phyloP scores from a whole-genome alignment of 2,113 vertebrate species.

The Morone saxatilis region DNA sequence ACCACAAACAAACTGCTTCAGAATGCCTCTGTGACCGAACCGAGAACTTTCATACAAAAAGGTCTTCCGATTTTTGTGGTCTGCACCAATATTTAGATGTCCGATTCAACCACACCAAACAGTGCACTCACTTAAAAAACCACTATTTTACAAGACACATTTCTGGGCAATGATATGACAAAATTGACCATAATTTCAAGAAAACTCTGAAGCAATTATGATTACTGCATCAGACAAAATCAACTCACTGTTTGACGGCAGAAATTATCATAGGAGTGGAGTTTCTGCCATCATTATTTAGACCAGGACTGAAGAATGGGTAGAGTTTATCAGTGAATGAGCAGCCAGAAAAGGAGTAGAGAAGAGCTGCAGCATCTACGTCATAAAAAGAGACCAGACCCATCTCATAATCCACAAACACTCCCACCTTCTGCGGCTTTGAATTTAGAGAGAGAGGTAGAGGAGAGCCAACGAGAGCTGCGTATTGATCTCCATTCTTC shows the following conservation, averaged over 20 bases:
- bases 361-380: not conserved
- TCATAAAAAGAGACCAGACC: constrained; percentile 8
- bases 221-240: not conserved
- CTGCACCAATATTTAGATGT: too few species aligned
- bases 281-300: not conserved
- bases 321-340: not conserved
- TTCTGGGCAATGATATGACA: too few species aligned
- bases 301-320: constrained; percentile 7
- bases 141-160: not conserved
- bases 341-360: constrained; percentile 7
- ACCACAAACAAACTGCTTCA: not conserved
- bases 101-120: not conserved
- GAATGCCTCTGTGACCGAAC: not conserved
- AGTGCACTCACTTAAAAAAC: not conserved
- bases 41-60: not conserved
- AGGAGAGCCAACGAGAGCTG: constrained; percentile 12
- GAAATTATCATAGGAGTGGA: not conserved
- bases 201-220: not conserved
- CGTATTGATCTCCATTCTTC: constrained; percentile 5
- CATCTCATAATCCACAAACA: constrained; percentile 8
- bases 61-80: too few species aligned
- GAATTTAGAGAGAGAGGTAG: not conserved
- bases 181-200: not conserved
- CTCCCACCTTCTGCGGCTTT: constrained; percentile 6
- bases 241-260: too few species aligned